These are phyloP conservation scores for Ethmia dodecea DNA, from an alignment of 2,888 invertebrate genomes.

Conservation along the genomic window DNA sequence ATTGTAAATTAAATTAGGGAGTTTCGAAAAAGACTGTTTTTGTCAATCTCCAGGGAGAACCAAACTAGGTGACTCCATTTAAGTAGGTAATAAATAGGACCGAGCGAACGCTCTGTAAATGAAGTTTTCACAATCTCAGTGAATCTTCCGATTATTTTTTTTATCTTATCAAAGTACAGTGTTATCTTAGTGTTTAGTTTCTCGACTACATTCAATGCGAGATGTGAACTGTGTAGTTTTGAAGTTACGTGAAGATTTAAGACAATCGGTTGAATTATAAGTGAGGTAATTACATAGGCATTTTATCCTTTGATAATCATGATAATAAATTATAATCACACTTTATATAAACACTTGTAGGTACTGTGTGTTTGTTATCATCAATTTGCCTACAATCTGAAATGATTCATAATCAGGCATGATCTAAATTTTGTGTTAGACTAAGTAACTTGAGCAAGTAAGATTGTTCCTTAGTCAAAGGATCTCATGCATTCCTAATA, in stretches of 20 bases:
- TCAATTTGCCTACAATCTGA: not conserved
- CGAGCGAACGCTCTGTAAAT: not conserved
- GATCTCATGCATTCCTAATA: not conserved
- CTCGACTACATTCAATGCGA: conserved; percentile 13
- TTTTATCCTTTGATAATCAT: not conserved
- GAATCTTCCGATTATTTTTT: conserved; percentile 50
- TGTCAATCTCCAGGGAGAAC: not conserved
- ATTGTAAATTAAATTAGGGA: too few species aligned
- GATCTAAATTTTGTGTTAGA: too few species aligned
- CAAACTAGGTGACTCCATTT: not conserved
- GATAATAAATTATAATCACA: not conserved
- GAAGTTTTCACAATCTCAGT: conserved; percentile 25
- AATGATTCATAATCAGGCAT: too few species aligned
- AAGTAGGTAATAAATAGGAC: not conserved
- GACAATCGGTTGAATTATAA: not conserved
- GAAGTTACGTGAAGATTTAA: not conserved
- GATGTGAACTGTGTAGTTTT: conserved; percentile 1
- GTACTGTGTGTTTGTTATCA: not conserved
- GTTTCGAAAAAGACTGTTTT: not conserved
- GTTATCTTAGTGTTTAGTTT: conserved; percentile 28
- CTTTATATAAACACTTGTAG: not conserved
- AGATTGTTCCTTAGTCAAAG: not conserved
- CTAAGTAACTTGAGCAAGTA: too few species aligned
- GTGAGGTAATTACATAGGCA: not conserved
- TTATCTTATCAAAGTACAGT: conserved; percentile 53